Evolutionary conservation across 2,888 invertebrate genomes (phyloP), one percentile per base, ranked within the genome.

Genomic region (Philaethria dido): DNA sequence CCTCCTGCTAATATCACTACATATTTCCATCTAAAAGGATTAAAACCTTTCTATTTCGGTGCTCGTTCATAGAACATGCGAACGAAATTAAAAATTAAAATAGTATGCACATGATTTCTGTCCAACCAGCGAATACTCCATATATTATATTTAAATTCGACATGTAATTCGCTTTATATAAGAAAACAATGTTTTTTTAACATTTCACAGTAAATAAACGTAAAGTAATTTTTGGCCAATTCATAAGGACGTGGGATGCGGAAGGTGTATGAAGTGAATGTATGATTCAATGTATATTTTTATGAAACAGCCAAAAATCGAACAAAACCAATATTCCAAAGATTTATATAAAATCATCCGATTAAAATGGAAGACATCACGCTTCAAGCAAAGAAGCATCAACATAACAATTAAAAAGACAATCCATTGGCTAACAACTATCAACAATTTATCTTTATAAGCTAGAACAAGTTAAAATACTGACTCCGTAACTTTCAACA

Each of bases 1-100:
- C 77, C 86, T 87, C 88, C 87, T 85, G 88, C 81, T 83, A 57
- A 57, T 57, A 84, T 81, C 81, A 87, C 88, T 88, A 91, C 87
- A 82, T 66, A 71, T 62, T 83, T 82, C 78, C 81, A 84, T 88
- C 86, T 88, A 89, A 87, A 86, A 86, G 78, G 82, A 80, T 81
- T 80, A 81, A 83, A 80, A 80, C 83, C 77, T 48, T 64, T 20
- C 55, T 67, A 67, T 57, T 57, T 48, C 73, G 74, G 80, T 83
- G 79, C 75, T 77, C 78, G 79, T 77, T 54, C 69, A 67, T 54
- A 69, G 50, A 39, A 36, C 6, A 22, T 55, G 14, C 25, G 16
- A 57, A 57, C 57, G n/a, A 50, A n/a, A n/a, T n/a, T n/a, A n/a
- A n/a, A 52, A 57, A 39, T 22, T 47, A n/a, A 57, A 29, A 29